Conservation (phyloP, 2,113 vertebrate genomes). For the Mionectes macconnelli region DNA sequence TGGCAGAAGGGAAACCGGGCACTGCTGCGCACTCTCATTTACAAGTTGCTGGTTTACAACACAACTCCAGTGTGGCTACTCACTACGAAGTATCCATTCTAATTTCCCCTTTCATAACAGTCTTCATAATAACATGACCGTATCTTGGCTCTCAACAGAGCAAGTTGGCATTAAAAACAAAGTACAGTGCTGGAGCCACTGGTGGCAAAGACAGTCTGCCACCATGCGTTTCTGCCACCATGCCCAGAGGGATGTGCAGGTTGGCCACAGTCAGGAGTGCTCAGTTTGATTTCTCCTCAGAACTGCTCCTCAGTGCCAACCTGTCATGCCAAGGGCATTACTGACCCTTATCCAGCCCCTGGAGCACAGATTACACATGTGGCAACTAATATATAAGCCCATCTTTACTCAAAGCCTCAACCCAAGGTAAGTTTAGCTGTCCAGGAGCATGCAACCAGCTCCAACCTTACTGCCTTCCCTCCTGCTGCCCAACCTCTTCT, state of each 20-base stretch:
- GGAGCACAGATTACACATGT: fast-evolving
- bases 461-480: background rate
- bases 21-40: background rate
- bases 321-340: fast-evolving
- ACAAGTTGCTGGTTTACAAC: background rate
- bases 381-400: background rate
- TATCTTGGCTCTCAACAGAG: conserved; percentile 30
- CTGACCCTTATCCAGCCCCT: background rate
- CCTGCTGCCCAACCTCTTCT: fast-evolving
- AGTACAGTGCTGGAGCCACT: background rate
- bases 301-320: background rate
- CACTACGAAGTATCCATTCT: conserved; percentile 37
- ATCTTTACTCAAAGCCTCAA: background rate
- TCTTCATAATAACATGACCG: conserved; percentile 36
- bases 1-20: background rate
- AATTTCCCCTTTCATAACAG: conserved; percentile 37
- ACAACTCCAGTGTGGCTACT: background rate
- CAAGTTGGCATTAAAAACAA: conserved; percentile 36
- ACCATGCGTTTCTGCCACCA: background rate
- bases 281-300: fast-evolving
- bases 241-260: background rate
- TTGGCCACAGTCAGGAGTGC: background rate
- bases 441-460: background rate
- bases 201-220: background rate
- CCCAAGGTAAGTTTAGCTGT: background rate